Evolutionary conservation across 2,888 invertebrate genomes (phyloP).

Genomic region (Sesia bembeciformis): DNA sequence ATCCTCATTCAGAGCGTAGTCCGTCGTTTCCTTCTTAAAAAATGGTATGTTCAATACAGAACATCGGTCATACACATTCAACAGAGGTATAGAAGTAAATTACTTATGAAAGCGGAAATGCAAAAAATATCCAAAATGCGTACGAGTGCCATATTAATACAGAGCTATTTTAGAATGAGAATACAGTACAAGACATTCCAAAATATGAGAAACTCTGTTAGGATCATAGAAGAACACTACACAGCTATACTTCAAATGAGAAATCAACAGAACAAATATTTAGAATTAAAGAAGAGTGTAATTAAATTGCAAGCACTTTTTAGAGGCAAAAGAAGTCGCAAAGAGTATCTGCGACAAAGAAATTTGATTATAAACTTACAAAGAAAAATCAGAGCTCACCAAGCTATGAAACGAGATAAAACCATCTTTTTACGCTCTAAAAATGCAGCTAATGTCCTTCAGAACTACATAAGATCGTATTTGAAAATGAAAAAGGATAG

Average conservation of each 20-base stretch:
- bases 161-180: slow-evolving; percentile 53
- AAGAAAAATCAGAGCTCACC: slow-evolving; percentile 56
- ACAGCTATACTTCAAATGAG: slow-evolving; percentile 44
- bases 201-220: slow-evolving; percentile 33
- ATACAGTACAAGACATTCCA: slow-evolving; percentile 25
- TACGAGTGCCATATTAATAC: slow-evolving; percentile 41
- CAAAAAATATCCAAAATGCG: slow-evolving; percentile 21
- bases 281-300: slow-evolving; percentile 34
- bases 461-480: slow-evolving; percentile 57
- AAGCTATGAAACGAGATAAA: slow-evolving; percentile 41
- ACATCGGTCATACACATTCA: slow-evolving; percentile 42
- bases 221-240: slow-evolving; percentile 28
- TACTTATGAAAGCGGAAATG: slow-evolving; percentile 45
- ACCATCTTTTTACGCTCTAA: slow-evolving; percentile 41
- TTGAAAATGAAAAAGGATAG: slow-evolving; percentile 30
- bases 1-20: slow-evolving; percentile 37
- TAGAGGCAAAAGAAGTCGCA: slow-evolving; percentile 51
- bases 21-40: slow-evolving; percentile 33
- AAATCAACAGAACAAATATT: slow-evolving; percentile 28
- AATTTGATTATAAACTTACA: slow-evolving; percentile 60
- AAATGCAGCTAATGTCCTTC: slow-evolving; percentile 54
- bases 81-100: slow-evolving; percentile 44
- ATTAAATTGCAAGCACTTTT: slow-evolving; percentile 61
- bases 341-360: slow-evolving; percentile 34
- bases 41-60: slow-evolving; percentile 26